Evolutionary conservation across 1,140 invertebrate species (phyloP), one percentile per base, ranked within the genome.

Genomic region (Lepidurus packardi): DNA sequence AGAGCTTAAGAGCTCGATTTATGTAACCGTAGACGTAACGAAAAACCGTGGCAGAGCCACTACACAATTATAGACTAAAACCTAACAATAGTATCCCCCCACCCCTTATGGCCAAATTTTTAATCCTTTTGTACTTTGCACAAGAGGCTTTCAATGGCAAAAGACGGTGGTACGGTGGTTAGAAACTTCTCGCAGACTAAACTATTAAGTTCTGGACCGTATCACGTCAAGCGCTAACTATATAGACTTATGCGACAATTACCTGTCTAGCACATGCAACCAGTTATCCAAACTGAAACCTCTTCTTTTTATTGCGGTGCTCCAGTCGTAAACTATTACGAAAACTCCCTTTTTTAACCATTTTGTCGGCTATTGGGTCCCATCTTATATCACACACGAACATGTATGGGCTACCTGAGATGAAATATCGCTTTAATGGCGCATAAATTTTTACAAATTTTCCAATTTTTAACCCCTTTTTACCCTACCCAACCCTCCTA

Each of bases 271-370:
- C 8, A 65, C 53, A 9, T n/a, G 53, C n/a, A 65, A 65, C 53
- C 53, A 65, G 53, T 65, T 65, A 65, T 65, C 53, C 53, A 65
- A 13, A 65, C 21, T 65, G 0, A 65, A 21, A 16, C 16, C 21
- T 21, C 53, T 65, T 65, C 53, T 65, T 65, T 65, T 65, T 65
- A 65, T 13, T 5, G 13, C 7, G 53, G 53, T 13, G 53, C 21
- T 65, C n/a, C 53, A n/a, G 53, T 65, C 53, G 53, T 65, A 65
- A 65, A 65, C 53, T 65, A 65, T 65, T 34, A 34, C n/a, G 21
- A 65, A 65, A 65, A 13, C 8, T 65, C 53, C 53, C 53, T 65
- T 65, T 65, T 21, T 16, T n/a, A 65, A 65, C 53, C 53, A 16
- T 3, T 9, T 65, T 7, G 34, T 34, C 53, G 7, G 21, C 8